These are phyloP conservation scores for Hapalemur alaotrensis DNA, from an alignment of 2,797 vertebrate genomes.

Conservation along the genomic window DNA sequence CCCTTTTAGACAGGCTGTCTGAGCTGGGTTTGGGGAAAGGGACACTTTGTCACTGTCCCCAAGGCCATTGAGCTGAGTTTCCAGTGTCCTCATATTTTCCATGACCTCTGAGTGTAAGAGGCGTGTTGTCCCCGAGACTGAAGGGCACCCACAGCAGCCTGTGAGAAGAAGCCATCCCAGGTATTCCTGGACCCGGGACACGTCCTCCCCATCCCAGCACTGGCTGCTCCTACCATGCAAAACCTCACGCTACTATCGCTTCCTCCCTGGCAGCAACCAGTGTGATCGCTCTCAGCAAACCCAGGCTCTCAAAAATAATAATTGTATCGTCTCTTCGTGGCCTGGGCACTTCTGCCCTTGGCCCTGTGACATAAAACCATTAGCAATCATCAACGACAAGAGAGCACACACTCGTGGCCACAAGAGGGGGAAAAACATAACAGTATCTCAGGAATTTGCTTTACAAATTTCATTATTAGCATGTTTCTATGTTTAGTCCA, in stretches of 20 bases:
- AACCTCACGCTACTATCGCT: accelerated
- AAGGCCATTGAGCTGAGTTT: accelerated
- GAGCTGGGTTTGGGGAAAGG: neutral
- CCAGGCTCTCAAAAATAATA: neutral
- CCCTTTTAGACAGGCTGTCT: neutral
- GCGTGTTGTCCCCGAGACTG: neutral
- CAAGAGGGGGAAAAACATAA: neutral
- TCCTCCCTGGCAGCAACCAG: accelerated
- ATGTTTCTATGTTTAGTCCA: accelerated
- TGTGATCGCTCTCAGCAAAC: accelerated
- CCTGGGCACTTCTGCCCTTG: neutral
- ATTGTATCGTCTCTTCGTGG: neutral
- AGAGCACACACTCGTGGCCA: accelerated
- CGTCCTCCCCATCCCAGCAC: accelerated
- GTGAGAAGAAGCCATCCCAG: neutral
- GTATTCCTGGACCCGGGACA: neutral
- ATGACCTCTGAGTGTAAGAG: too few species aligned
- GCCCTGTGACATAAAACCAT: neutral
- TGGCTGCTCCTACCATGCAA: accelerated
- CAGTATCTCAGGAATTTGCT: neutral
- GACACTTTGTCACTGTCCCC: neutral
- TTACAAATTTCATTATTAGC: neutral
- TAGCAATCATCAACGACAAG: neutral
- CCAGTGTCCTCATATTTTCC: too few species aligned
- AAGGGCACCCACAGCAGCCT: too few species aligned